Percentiles rank a stretch among this genome's conserved stretches.
phyloP scores from a whole-genome alignment of 2,888 invertebrate species.

The Exephanes ischioxanthus region DNA sequence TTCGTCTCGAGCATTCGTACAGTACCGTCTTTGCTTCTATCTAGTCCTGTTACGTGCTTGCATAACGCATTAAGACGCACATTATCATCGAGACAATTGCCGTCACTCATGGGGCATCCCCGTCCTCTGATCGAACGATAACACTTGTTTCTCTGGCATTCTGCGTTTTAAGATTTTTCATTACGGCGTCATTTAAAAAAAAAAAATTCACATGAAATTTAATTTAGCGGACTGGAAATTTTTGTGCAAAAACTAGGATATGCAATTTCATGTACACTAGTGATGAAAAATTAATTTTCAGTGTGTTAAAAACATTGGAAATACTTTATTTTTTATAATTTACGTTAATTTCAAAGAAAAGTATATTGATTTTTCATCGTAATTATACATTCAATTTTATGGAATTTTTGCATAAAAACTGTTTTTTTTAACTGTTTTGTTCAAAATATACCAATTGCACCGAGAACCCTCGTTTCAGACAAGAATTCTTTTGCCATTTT shows the following conservation, averaged over 20 bases:
- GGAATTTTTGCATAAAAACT: too few species aligned
- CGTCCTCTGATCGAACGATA: conserved; percentile 32
- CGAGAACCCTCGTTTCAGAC: not conserved
- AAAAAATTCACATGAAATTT: not conserved
- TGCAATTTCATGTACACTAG: too few species aligned
- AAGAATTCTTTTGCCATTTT: not conserved
- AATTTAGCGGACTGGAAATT: too few species aligned
- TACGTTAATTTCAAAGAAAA: too few species aligned
- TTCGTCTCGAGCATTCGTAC: not conserved
- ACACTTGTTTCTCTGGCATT: conserved; percentile 15
- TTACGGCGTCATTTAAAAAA: not conserved
- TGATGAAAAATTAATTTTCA: too few species aligned
- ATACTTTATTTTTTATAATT: too few species aligned
- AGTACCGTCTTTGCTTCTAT: not conserved
- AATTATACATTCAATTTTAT: too few species aligned
- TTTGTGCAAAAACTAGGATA: too few species aligned
- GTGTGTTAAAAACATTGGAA: too few species aligned
- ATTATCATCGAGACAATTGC: conserved; percentile 56
- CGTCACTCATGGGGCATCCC: conserved; percentile 26
- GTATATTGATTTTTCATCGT: too few species aligned
- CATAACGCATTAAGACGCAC: conserved; percentile 1
- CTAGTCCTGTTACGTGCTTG: not conserved
- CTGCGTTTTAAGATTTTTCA: not conserved
- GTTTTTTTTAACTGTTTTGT: too few species aligned
- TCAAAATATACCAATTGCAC: not conserved